phyloP scores from a whole-genome alignment of 2,888 invertebrate species.

The Alviniconcha strummeri region DNA sequence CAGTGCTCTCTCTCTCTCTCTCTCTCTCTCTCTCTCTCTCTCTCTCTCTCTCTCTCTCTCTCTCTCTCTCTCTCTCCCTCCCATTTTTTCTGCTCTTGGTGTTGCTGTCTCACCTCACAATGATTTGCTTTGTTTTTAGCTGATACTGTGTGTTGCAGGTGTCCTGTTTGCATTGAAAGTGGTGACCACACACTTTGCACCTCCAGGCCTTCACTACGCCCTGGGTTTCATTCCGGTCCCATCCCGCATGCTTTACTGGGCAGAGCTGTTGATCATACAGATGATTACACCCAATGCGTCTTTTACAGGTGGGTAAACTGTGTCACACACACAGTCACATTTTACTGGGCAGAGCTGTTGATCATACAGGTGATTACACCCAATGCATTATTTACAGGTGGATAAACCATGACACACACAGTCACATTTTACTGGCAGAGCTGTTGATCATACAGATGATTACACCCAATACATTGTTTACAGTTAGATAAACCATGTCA shows the following conservation, averaged over 20 bases:
- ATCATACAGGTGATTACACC: slow-evolving; percentile 80
- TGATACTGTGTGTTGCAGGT: slow-evolving; percentile 65
- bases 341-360: slow-evolving; percentile 79
- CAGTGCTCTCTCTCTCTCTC: too few relatives aligned
- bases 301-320: slow-evolving; percentile 71
- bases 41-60: too few relatives aligned
- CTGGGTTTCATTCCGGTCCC: slow-evolving; percentile 75
- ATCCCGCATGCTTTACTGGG: slow-evolving; percentile 78
- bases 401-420: background rate
- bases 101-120: too few relatives aligned
- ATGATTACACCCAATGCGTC: slow-evolving; percentile 80
- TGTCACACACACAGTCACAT: too few relatives aligned
- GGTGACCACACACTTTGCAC: slow-evolving; percentile 72
- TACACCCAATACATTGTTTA: slow-evolving; percentile 80
- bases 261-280: slow-evolving; percentile 79
- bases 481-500: slow-evolving; percentile 51
- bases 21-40: too few relatives aligned
- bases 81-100: too few relatives aligned
- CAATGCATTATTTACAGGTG: slow-evolving; percentile 78
- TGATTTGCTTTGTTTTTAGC: too few relatives aligned
- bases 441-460: slow-evolving; percentile 79
- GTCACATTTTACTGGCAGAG: slow-evolving; percentile 77
- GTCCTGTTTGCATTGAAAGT: slow-evolving; percentile 81
- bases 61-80: too few relatives aligned
- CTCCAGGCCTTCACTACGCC: slow-evolving; percentile 61